A percentile compares a stretch with the other conserved stretches of the same genome.
Conservation (phyloP, 2,113 vertebrate genomes). For the Donacobius atricapilla region DNA sequence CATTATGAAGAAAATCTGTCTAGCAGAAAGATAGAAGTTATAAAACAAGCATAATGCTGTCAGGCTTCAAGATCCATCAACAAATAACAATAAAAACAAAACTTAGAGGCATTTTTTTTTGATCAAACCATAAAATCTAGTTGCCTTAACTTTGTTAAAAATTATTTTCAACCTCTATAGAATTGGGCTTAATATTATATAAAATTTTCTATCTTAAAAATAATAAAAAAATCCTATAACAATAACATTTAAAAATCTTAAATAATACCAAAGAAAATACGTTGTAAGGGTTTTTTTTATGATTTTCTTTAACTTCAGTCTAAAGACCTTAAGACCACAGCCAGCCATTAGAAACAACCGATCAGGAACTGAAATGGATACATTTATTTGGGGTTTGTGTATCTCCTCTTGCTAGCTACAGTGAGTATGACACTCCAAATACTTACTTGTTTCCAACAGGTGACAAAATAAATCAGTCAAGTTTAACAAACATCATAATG, state of each 20-base stretch:
- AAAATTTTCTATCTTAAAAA: background rate
- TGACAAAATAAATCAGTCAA: background rate
- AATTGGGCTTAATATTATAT: background rate
- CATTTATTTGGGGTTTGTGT: background rate
- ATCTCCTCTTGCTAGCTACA: background rate
- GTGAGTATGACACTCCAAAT: background rate
- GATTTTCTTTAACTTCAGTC: background rate
- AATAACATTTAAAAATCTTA: background rate
- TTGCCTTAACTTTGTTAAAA: background rate
- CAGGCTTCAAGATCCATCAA: background rate
- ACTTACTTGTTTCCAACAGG: background rate
- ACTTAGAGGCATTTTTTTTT: background rate
- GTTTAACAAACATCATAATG: background rate
- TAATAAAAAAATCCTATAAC: background rate
- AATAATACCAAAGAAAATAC: background rate
- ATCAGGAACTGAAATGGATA: background rate
- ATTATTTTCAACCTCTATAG: background rate
- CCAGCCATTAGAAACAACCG: background rate
- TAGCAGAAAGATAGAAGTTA: background rate
- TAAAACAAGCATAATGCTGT: background rate
- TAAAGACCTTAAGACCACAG: background rate
- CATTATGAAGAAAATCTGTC: background rate
- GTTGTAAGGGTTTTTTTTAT: background rate
- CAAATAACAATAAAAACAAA: background rate
- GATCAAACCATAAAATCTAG: background rate